These are phyloP conservation scores for Eupithecia subfuscata DNA, from an alignment of 2,888 invertebrate species.

Conservation along the genomic window DNA sequence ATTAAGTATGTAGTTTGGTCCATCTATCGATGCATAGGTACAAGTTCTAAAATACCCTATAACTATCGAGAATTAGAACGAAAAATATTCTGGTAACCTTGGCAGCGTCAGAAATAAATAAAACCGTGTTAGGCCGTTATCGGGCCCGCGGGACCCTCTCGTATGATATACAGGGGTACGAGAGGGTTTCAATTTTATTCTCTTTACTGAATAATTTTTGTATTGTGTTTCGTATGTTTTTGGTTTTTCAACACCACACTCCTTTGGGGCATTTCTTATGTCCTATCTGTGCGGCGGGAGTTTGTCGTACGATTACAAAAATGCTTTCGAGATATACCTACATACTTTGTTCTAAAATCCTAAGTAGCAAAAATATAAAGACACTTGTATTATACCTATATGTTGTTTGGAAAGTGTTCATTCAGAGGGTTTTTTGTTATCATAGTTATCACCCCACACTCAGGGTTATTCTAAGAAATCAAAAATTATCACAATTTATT, in stretches of 20 bases:
- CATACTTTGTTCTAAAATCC: too few species aligned
- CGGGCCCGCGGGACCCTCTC: conserved; percentile 16
- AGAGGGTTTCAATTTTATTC: conserved; percentile 24
- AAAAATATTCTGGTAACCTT: not conserved
- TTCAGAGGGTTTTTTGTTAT: too few species aligned
- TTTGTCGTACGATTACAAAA: not conserved
- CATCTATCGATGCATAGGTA: too few species aligned
- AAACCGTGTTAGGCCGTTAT: conserved; percentile 16
- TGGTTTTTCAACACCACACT: not conserved
- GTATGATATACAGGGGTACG: conserved; percentile 20
- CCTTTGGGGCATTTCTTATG: not conserved
- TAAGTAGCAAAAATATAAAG: too few species aligned
- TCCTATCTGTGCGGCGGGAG: not conserved
- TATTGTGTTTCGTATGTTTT: conserved; percentile 20
- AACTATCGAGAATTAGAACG: conserved; percentile 11
- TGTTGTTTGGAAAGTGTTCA: too few species aligned
- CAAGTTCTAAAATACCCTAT: not conserved
- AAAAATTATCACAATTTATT: too few species aligned
- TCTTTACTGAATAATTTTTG: conserved; percentile 31
- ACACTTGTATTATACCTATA: too few species aligned
- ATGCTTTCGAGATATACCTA: too few species aligned
- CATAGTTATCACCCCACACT: too few species aligned
- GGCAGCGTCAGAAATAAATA: conserved; percentile 6
- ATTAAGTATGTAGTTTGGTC: too few species aligned
- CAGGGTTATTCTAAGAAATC: too few species aligned